These are phyloP conservation scores for Oceanodroma tethys DNA, from an alignment of 2,113 vertebrate species.

Conservation along the genomic window DNA sequence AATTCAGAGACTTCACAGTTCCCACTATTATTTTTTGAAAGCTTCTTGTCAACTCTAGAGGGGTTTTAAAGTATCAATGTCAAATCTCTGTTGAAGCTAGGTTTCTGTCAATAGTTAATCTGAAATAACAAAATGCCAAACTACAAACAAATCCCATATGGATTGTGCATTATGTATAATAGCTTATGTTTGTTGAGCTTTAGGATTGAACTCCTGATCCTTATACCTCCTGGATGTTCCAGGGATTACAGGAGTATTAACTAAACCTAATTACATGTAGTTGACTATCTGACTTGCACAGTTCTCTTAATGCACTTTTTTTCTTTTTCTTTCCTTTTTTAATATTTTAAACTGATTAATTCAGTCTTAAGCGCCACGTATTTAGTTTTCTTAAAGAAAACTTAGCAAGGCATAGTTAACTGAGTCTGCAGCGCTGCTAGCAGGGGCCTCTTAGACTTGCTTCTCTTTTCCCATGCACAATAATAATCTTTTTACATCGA, in stretches of 20 bases:
- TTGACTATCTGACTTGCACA: conserved; percentile 65
- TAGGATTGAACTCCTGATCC: conserved; percentile 62
- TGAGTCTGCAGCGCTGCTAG: not conserved
- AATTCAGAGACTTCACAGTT: not conserved
- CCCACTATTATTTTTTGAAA: not conserved
- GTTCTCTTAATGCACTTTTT: conserved; percentile 57
- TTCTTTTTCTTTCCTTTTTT: not conserved
- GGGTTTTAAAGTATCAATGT: conserved; percentile 44
- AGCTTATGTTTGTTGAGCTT: conserved; percentile 69
- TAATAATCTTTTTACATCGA: not conserved
- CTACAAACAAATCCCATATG: conserved; percentile 33
- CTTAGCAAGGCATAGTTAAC: not conserved
- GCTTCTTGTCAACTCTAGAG: conserved; percentile 11
- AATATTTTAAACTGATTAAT: conserved; percentile 69
- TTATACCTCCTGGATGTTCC: conserved; percentile 62
- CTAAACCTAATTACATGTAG: conserved; percentile 70
- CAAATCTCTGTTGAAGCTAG: conserved; percentile 16
- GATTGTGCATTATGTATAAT: conserved; percentile 33
- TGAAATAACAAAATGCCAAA: conserved; percentile 40
- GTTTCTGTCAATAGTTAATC: conserved; percentile 59
- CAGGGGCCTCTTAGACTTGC: not conserved
- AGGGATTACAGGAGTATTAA: conserved; percentile 75
- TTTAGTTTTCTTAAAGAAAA: not conserved
- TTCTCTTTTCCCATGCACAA: not conserved
- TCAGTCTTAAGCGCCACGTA: not conserved